Evolutionary conservation across 1,140 invertebrate species (phyloP).

Genomic region (Eriocheir sinensis): DNA sequence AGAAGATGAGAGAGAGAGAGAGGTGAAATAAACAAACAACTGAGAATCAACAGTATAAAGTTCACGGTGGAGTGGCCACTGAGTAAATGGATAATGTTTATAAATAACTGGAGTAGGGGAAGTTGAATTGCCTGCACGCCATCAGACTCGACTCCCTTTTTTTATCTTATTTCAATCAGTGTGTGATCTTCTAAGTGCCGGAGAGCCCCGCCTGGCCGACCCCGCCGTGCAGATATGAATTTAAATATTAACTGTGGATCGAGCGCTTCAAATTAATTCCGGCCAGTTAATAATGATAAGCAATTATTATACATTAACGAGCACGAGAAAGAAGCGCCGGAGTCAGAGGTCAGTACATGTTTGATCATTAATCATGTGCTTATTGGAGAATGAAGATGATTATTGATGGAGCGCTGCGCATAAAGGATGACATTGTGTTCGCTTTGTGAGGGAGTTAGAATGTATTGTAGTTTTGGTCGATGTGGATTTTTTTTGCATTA

Average conservation of each 20-base stretch:
- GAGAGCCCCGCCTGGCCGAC: not conserved
- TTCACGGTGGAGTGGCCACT: no score
- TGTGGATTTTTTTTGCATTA: no score
- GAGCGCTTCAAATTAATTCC: not conserved
- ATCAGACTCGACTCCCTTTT: not conserved
- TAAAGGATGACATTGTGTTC: no score
- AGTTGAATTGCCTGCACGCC: not conserved
- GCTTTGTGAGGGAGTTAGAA: no score
- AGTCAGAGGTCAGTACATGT: not conserved
- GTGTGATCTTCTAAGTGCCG: no score
- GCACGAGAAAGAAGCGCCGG: not conserved
- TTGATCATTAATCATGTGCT: no score
- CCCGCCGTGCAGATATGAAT: not conserved
- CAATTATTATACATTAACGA: not conserved
- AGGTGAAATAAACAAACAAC: not conserved
- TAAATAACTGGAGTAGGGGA: not conserved
- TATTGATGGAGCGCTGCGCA: no score
- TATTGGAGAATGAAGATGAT: no score
- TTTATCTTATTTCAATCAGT: no score
- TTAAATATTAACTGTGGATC: not conserved
- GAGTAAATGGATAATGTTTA: no score
- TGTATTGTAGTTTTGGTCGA: no score
- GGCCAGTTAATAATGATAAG: not conserved
- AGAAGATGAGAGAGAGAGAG: constrained; percentile 22
- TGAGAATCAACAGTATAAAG: not conserved